Base-by-base conservation (phyloP, 2,113 vertebrate species). In the Pitta sordida region DNA sequence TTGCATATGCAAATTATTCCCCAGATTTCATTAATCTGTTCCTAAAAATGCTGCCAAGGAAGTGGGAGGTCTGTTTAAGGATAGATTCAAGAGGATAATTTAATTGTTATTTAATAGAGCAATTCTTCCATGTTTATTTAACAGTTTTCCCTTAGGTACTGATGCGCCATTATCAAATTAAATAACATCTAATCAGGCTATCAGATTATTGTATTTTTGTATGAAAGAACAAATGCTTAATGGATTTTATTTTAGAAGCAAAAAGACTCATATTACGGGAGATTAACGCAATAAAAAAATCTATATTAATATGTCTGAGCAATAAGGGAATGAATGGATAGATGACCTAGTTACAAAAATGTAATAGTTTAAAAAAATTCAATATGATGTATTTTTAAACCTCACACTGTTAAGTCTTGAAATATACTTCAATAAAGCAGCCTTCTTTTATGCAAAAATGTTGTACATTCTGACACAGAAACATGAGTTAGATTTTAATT, bases 341-440 rank as follows among this genome's bases (percentile, higher is more conserved):
- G 83, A 94, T 93, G 96, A 96, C 96, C 97, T 78, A 97, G 83
- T 96, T 97, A 94, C 32, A 91, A 68, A 89, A 96, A 95, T 23
- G 41, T 20, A 36, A 62, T 34, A 18, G 41, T 70, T 95, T 90
- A 36, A 9, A 78, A 94, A 90, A 94, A 94, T 67, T 89, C 86
- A 95, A 41, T 83, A 83, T 11, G 34, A 85, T 93, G 43, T 86
- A 84, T 93, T 93, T 96, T 95, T 84, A 95, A 96, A 58, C 46
- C 67, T 89, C 49, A 15, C 46, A 79, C 58, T 37, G 43, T 49
- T 80, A 86, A 80, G 63, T 80, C 51, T 96, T 90, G 83, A 56
- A 81, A 68, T 86, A 64, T 39, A 68, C 26, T 88, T 89, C 77
- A 65, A 56, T 63, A 88, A 79, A 85, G 44, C 41, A 90, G 32